A percentile compares a stretch with the other conserved stretches of the same genome.
phyloP scores from a whole-genome alignment of 2,888 invertebrate species.

The Parochlus steinenii region DNA sequence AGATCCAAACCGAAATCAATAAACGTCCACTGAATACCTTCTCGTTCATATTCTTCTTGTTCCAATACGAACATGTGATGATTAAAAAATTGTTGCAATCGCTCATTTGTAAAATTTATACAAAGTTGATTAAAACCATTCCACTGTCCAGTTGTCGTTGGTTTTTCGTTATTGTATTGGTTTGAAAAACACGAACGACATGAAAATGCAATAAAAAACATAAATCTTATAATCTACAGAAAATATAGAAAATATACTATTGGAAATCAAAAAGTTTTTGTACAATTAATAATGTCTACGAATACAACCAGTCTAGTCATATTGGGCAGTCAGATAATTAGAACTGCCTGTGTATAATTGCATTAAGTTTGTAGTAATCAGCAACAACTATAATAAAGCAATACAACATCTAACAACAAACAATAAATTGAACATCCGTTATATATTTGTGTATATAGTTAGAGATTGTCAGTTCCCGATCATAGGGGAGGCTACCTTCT shows the following conservation, averaged over 20 bases:
- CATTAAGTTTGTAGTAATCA: too few relatives aligned
- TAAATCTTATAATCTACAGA: too few relatives aligned
- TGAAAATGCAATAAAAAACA: too few relatives aligned
- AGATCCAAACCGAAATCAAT: slow-evolving; percentile 94
- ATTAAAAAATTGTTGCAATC: slow-evolving; percentile 91
- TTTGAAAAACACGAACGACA: too few relatives aligned
- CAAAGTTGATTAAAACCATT: slow-evolving; percentile 92
- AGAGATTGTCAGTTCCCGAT: neutral
- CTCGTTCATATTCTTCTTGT: slow-evolving; percentile 88
- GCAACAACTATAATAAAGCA: too few relatives aligned
- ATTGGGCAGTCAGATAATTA: too few relatives aligned
- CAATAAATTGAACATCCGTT: neutral
- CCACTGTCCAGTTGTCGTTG: slow-evolving; percentile 50
- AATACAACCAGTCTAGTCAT: too few relatives aligned
- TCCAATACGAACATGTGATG: slow-evolving; percentile 92
- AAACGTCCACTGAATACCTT: slow-evolving; percentile 81
- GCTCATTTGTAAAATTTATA: slow-evolving; percentile 93
- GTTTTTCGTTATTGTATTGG: too few relatives aligned
- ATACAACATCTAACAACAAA: neutral
- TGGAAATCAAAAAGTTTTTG: too few relatives aligned
- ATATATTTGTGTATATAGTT: neutral
- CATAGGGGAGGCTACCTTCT: slow-evolving; percentile 43
- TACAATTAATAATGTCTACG: too few relatives aligned
- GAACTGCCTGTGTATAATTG: too few relatives aligned
- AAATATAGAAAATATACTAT: too few relatives aligned